Conservation (phyloP, 2,888 invertebrate genomes). For the Caenorhabditis imperialis region DNA sequence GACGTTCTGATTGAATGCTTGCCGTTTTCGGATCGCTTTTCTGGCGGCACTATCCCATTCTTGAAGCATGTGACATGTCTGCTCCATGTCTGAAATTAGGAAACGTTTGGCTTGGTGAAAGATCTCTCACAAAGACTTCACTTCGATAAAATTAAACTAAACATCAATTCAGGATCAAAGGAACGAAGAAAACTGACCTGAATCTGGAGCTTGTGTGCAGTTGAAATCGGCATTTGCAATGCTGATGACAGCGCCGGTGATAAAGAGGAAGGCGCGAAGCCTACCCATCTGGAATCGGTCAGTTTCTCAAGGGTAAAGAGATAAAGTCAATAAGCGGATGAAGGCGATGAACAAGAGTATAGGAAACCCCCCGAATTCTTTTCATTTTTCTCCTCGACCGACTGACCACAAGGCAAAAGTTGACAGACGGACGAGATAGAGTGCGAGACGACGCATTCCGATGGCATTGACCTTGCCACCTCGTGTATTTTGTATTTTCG, state of each 20-base stretch:
- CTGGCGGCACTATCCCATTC: constrained; percentile 66
- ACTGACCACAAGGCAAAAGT: no score
- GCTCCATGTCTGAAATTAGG: constrained; percentile 60
- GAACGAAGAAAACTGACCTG: constrained; percentile 6
- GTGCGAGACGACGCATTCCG: background rate
- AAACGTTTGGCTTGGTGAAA: background rate
- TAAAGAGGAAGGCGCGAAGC: constrained; percentile 38
- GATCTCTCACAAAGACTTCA: no score
- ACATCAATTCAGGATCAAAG: no score
- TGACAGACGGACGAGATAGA: no score
- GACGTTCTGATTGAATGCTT: constrained; percentile 59
- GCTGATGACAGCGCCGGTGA: background rate
- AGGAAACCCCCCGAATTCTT: constrained; percentile 8
- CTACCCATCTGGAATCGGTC: constrained; percentile 38
- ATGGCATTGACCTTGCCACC: no score
- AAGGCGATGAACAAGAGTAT: background rate
- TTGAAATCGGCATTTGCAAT: constrained; percentile 39
- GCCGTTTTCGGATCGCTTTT: constrained; percentile 65
- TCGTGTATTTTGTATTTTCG: no score
- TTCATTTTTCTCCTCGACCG: constrained; percentile 1
- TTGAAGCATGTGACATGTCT: constrained; percentile 67
- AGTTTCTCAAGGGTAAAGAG: background rate
- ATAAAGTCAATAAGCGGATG: background rate
- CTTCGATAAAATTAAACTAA: no score
- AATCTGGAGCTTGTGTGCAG: constrained; percentile 45